These are phyloP conservation scores for Caranx ignobilis DNA, from an alignment of 2,113 vertebrate genomes.

Conservation along the genomic window DNA sequence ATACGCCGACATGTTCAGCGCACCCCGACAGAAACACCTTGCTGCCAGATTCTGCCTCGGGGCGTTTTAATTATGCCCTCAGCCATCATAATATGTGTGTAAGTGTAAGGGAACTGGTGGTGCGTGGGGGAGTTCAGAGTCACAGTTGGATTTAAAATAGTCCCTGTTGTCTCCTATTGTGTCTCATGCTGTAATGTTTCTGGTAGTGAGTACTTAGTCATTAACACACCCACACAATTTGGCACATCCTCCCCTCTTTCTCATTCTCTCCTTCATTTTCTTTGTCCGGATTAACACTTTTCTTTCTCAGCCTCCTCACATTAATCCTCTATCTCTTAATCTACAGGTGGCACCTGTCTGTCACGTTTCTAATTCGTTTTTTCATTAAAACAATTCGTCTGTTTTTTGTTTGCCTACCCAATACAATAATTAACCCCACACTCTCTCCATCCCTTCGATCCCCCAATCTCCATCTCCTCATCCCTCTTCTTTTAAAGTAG, in stretches of 20 bases:
- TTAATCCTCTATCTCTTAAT: neutral
- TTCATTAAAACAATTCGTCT: neutral
- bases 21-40: conserved; percentile 34
- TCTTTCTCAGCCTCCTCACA: neutral
- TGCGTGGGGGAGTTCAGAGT: conserved; percentile 41
- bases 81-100: conserved; percentile 23
- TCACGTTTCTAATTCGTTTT: neutral
- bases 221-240: conserved; percentile 64
- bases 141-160: conserved; percentile 64
- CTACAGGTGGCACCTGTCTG: conserved; percentile 14
- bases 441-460: neutral
- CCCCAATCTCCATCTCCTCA: conserved; percentile 2
- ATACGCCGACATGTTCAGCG: neutral
- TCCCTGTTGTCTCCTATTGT: conserved; percentile 72
- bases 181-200: conserved; percentile 64
- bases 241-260: conserved; percentile 27
- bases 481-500: conserved; percentile 23
- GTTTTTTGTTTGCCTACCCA: neutral
- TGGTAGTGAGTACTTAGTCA: conserved; percentile 66
- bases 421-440: conserved; percentile 2
- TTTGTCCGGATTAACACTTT: conserved; percentile 34
- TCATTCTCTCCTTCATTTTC: conserved; percentile 31
- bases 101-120: conserved; percentile 9
- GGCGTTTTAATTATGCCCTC: conserved; percentile 68
- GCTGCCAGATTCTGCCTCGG: conserved; percentile 42